Evolutionary conservation across 2,797 vertebrate genomes (phyloP).

Genomic region (Pogonophryne albipinna): DNA sequence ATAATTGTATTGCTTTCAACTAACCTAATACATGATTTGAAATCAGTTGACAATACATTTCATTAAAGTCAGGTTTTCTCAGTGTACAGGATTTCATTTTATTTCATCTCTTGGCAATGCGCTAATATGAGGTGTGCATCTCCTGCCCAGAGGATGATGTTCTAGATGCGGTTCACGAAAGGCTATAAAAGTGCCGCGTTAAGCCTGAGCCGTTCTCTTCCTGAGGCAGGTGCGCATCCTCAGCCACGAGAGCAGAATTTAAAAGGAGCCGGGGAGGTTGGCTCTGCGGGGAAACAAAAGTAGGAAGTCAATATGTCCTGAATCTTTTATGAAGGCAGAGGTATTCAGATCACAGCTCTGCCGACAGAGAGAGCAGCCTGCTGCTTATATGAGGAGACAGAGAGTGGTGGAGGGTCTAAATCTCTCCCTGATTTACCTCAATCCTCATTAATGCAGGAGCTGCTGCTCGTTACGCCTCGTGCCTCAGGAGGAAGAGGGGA

Average conservation of each 20-base stretch:
- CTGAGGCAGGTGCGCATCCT: slow-evolving; percentile 70
- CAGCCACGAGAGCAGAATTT: slow-evolving; percentile 80
- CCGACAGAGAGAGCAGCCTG: slow-evolving; percentile 86
- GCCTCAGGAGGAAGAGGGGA: slow-evolving; percentile 16
- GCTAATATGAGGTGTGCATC: slow-evolving; percentile 21
- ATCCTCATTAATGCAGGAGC: slow-evolving; percentile 74
- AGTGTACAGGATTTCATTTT: too few species aligned
- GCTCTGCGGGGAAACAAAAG: slow-evolving; percentile 76
- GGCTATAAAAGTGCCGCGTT: slow-evolving; percentile 64
- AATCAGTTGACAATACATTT: too few species aligned
- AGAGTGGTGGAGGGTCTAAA: slow-evolving; percentile 70
- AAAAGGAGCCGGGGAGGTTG: slow-evolving; percentile 74
- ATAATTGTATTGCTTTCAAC: not conserved
- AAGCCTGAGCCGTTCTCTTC: slow-evolving; percentile 43
- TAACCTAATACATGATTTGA: too few species aligned
- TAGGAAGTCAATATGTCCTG: slow-evolving; percentile 90
- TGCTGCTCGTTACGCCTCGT: slow-evolving; percentile 51
- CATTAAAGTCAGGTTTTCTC: too few species aligned
- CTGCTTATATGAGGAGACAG: slow-evolving; percentile 83
- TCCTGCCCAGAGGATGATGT: slow-evolving; percentile 36
- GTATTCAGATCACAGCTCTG: slow-evolving; percentile 91
- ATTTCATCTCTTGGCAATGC: slow-evolving; percentile 35
- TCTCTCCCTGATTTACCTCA: slow-evolving; percentile 71
- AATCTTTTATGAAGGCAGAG: slow-evolving; percentile 95
- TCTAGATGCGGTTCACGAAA: slow-evolving; percentile 49